Conservation (phyloP, 2,888 invertebrate genomes). For the Drosophila demipolita region DNA sequence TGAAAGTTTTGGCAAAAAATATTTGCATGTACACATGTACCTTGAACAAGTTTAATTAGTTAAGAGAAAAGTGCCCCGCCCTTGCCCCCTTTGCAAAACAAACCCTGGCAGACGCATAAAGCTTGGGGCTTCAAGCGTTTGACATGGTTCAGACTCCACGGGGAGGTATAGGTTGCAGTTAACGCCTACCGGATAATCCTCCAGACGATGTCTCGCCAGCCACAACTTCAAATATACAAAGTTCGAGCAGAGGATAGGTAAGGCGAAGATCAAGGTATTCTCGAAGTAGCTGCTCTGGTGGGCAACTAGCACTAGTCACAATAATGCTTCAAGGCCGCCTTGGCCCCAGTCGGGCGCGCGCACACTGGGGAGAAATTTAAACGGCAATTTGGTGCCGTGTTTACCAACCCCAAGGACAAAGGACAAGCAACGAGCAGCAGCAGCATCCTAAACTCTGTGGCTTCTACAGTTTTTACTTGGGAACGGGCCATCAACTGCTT, state of each 20-base stretch:
- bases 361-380: constrained; percentile 76
- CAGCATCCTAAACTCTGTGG: constrained; percentile 63
- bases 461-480: constrained; percentile 56
- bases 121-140: constrained; percentile 36
- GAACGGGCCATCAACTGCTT: constrained; percentile 64
- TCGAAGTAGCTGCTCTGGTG: constrained; percentile 9
- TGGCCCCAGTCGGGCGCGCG: constrained; percentile 43
- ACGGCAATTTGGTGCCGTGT: constrained; percentile 80
- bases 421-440: constrained; percentile 44
- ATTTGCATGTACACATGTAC: constrained; percentile 59
- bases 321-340: constrained; percentile 78
- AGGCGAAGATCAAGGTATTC: constrained; percentile 20
- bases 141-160: constrained; percentile 56
- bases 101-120: constrained; percentile 54
- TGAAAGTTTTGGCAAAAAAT: constrained; percentile 32
- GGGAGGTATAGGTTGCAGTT: constrained; percentile 64
- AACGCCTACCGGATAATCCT: constrained; percentile 59
- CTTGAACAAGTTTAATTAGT: constrained; percentile 74
- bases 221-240: constrained; percentile 73
- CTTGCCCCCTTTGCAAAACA: neutral
- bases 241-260: constrained; percentile 27
- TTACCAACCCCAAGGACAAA: constrained; percentile 78
- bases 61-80: constrained; percentile 45
- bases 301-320: constrained; percentile 64
- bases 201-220: constrained; percentile 63